Evolutionary conservation across 2,797 vertebrate genomes (phyloP).

Genomic region (Artibeus lituratus): DNA sequence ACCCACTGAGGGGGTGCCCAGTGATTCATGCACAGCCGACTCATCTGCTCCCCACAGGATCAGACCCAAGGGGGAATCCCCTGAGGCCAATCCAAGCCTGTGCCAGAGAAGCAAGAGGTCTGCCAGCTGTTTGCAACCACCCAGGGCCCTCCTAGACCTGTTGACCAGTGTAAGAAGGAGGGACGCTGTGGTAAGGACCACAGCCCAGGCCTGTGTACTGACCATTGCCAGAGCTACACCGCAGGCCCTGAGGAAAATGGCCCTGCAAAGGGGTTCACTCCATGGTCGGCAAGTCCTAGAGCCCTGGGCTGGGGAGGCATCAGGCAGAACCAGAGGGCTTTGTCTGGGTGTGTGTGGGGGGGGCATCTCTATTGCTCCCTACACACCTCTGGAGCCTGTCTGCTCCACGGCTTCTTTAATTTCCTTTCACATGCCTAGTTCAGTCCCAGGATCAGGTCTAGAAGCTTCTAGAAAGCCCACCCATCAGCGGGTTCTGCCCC

Average conservation of each 20-base stretch:
- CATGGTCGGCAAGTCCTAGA: not conserved
- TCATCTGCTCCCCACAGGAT: not conserved
- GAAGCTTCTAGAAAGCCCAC: not conserved
- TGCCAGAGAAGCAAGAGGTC: not conserved
- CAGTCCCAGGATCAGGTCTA: not conserved
- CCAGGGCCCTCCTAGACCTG: not conserved
- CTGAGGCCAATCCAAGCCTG: not conserved
- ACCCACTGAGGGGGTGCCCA: not conserved
- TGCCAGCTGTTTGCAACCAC: accelerated
- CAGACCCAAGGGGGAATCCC: not conserved
- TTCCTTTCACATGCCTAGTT: not conserved
- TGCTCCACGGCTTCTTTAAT: not conserved
- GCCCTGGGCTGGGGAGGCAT: not conserved
- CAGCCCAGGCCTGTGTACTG: not conserved
- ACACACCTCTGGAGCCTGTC: not conserved
- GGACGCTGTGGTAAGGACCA: not conserved
- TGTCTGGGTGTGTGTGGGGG: no score
- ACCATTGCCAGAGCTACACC: not conserved
- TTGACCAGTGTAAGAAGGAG: not conserved
- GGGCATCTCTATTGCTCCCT: not conserved
- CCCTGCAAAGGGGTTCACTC: not conserved
- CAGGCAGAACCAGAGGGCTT: not conserved
- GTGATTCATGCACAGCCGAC: not conserved
- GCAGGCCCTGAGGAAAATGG: not conserved
- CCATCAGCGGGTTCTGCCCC: not conserved